Base-by-base conservation (phyloP, 2,888 invertebrate genomes). In the Agrochola macilenta region DNA sequence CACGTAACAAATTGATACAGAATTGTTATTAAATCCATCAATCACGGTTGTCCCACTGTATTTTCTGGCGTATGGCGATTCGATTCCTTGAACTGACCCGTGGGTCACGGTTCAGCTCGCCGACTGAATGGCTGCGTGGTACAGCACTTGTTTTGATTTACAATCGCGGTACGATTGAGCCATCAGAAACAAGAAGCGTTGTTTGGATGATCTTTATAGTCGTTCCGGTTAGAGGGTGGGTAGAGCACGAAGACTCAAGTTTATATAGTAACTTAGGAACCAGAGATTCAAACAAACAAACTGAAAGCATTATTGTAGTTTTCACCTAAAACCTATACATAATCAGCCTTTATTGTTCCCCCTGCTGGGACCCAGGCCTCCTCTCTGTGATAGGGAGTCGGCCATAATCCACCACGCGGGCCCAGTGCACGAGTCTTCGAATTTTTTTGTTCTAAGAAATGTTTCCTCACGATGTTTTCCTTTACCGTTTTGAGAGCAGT, bases 81-180 rank as follows among this genome's bases (percentile, higher is more conserved):
- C 71, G 81, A 85, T 86, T 86, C 85, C 87, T 86, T 82, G 76
- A 78, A 74, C 77, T 84, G 89, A 88, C 88, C 90, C 78, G 69
- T 30, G 75, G 92, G 92, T 93, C 93, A 91, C 88, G 93, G 92
- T 86, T 91, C 92, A 91, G 83, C 69, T 88, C 69, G 78, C 79
- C 72, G 75, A 35, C 87, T 90, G 87, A 92, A 91, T 90, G 92
- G 85, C 78, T 63, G 84, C 77, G 76, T 74, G 83, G 82, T 80
- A 69, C 79, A 81, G 81, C 74, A 76, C 71, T 81, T 84, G 84
- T 79, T 85, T 75, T 65, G 84, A 84, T 85, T 82, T 76, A 88
- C 87, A 71, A 86, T 75, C 80, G 84, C 88, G 86, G 86, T 81
- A 70, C 88, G 89, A 92, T 92, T 90, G 90, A 92, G 90, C 85